phyloP scores from a whole-genome alignment of 1,140 invertebrate species.

The Conus betulinus region DNA sequence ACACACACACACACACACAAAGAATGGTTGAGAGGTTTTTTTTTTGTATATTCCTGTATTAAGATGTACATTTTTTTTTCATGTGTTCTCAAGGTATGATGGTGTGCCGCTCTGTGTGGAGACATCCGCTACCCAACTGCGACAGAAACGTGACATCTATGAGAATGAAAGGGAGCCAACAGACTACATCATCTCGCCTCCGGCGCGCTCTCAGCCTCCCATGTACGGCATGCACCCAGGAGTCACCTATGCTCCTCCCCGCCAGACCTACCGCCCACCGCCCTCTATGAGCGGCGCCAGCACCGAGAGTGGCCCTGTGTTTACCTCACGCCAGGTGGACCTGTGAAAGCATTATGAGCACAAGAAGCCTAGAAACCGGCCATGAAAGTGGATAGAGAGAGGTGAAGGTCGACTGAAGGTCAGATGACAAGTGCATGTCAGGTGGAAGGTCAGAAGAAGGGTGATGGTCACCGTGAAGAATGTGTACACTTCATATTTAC shows the following conservation, averaged over 20 bases:
- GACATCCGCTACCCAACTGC: conserved; percentile 31
- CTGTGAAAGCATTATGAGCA: not conserved
- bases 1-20: too few relatives aligned
- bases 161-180: conserved; percentile 14
- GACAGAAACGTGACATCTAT: conserved; percentile 22
- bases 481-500: too few relatives aligned
- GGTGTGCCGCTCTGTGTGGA: conserved; percentile 22
- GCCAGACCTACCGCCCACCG: conserved; percentile 20
- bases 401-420: too few relatives aligned
- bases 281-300: conserved; percentile 20
- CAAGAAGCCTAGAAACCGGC: too few relatives aligned
- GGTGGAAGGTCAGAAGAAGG: too few relatives aligned
- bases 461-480: too few relatives aligned
- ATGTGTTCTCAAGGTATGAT: not conserved
- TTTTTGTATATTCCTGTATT: too few relatives aligned
- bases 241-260: not conserved
- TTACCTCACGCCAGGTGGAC: conserved; percentile 3
- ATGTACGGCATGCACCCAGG: not conserved
- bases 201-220: not conserved
- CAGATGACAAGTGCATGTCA: too few relatives aligned
- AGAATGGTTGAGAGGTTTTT: too few relatives aligned
- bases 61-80: too few relatives aligned
- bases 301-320: not conserved
- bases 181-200: conserved; percentile 31
- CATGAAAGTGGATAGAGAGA: too few relatives aligned